phyloP scores from a whole-genome alignment of 2,888 invertebrate species.

The Ornithoptera alexandrae region DNA sequence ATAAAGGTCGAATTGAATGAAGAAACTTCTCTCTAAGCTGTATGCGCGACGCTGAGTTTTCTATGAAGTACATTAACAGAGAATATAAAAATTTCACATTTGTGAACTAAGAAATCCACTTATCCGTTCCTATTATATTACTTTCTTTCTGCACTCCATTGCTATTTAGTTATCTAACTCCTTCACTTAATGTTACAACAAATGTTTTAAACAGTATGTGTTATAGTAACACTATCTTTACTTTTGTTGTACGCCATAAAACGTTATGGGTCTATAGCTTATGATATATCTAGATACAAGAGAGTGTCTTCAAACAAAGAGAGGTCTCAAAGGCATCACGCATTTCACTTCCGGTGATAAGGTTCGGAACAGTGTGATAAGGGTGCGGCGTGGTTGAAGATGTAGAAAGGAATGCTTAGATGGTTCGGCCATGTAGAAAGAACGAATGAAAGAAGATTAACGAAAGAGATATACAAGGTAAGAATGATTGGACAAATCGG shows the following conservation, averaged over 20 bases:
- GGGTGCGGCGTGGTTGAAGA: too few relatives aligned
- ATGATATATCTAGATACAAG: too few relatives aligned
- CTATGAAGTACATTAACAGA: background rate
- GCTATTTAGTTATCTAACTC: background rate
- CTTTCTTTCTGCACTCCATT: background rate
- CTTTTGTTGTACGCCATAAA: background rate
- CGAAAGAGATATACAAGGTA: too few relatives aligned
- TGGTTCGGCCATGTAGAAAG: too few relatives aligned
- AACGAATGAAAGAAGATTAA: too few relatives aligned
- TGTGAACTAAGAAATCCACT: background rate
- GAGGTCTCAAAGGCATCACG: too few relatives aligned
- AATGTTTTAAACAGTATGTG: background rate
- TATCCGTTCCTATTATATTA: background rate
- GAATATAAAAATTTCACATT: background rate
- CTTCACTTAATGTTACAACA: background rate
- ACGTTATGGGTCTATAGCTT: background rate
- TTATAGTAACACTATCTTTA: background rate
- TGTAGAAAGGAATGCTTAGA: too few relatives aligned
- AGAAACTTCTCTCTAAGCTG: background rate
- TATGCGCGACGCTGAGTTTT: background rate
- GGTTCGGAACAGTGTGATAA: too few relatives aligned
- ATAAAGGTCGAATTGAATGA: background rate
- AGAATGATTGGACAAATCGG: too few relatives aligned
- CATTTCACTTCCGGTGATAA: too few relatives aligned
- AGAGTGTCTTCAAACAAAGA: too few relatives aligned